Base-by-base conservation (phyloP, 2,888 invertebrate species). In the Epinotia nisella region DNA sequence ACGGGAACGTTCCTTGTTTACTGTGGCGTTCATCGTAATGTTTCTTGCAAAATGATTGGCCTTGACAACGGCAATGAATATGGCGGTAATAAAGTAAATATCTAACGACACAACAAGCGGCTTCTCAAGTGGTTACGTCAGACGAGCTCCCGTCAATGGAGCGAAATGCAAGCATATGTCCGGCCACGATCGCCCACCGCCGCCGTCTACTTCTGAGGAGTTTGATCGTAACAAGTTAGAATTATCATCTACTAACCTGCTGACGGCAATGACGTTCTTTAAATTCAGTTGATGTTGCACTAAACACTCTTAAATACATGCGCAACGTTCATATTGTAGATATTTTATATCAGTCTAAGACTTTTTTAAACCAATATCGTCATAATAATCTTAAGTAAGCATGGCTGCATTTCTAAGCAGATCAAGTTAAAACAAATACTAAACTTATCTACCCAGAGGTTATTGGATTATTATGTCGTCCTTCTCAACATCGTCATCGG, bases 401-500 rank as follows among this genome's bases (percentile, higher is more conserved):
- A 51, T 51, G n/a, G 17, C 4, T 17, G 2, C 7, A 51, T n/a
- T n/a, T 11, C 3, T 41, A 41, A 49, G 3, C 17, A 17, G 7
- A 9, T 10, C 19, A 53, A 11, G 19, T 53, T 11, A 53, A 19
- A 53, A 53, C 2, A 53, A 53, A 17, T 10, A 19, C 17, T 53
- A 19, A 11, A 10, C 7, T 2, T 19, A 53, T 9, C 53, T 53
- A 51, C 45, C n/a, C n/a, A n/a, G n/a, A n/a, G n/a, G n/a, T n/a
- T n/a, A n/a, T n/a, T 78, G 84, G 85, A 85, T 78, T 81, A 78
- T 83, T 80, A 85, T 83, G 81, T 87, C 87, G 89, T 84, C 83
- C 88, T 89, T 87, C 85, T 84, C 83, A 80, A 88, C 87, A 88
- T 86, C 85, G 79, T 86, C 85, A 81, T 81, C 81, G 80, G 85